Percentiles rank a stretch among this genome's conserved stretches.
These are phyloP conservation scores for Chromis chromis DNA, from an alignment of 2,797 vertebrate species.

Conservation along the genomic window DNA sequence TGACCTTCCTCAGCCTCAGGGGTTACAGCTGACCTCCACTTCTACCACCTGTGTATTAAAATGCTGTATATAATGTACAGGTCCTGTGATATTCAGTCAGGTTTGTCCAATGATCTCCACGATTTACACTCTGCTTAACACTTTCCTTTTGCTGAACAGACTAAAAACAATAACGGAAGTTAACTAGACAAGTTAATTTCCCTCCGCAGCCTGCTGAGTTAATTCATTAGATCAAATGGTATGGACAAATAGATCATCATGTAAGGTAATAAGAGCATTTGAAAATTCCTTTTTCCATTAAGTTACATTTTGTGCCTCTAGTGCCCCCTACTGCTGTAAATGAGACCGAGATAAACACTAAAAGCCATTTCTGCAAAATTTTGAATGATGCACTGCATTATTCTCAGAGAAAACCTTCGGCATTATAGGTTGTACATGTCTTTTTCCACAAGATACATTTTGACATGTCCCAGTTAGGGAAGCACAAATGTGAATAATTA, in stretches of 20 bases:
- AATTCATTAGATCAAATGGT: neutral
- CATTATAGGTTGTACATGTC: no score
- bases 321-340: constrained; percentile 66
- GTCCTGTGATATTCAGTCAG: neutral
- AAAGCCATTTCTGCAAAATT: neutral
- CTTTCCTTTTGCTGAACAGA: neutral
- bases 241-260: neutral
- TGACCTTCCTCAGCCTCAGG: constrained; percentile 11
- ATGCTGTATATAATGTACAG: neutral
- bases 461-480: no score
- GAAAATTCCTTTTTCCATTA: neutral
- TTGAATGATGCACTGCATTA: no score
- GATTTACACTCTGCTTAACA: neutral
- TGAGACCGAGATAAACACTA: neutral
- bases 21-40: neutral
- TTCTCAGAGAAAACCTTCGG: no score
- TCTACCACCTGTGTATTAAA: neutral
- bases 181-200: neutral
- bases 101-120: neutral
- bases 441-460: no score
- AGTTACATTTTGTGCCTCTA: constrained; percentile 33
- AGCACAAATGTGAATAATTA: neutral
- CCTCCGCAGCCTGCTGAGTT: neutral
- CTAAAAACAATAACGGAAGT: neutral
- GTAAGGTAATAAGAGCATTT: neutral